Evolutionary conservation across 2,888 invertebrate species (phyloP), one percentile per base, ranked within the genome.

Genomic region (Dynastes maya): DNA sequence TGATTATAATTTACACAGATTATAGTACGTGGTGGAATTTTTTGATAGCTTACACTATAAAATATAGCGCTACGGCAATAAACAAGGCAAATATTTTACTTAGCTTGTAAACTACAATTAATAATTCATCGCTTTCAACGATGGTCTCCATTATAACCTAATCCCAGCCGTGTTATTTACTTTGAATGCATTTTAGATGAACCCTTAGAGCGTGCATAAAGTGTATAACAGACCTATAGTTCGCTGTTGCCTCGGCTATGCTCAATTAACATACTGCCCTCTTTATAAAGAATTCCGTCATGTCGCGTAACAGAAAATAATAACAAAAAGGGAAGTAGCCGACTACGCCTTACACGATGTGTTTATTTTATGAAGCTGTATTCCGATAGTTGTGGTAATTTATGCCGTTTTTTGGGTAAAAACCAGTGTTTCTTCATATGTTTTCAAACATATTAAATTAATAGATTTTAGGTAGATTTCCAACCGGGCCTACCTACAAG

Each of bases 41-140:
- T 37, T 37, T 5, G 5, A 37, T 37, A 37, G 32, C 32, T 37
- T 37, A 37, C 32, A 37, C 32, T 37, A 37, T 37, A 37, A 37
- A 5, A 37, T 5, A 5, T 37, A 37, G 32, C 32, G 32, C 32
- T 37, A 37, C 32, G 32, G 11, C 22, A 61, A 61, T 29, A 29
- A 9, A 61, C 61, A 8, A 11, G 2, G 61, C 22, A 61, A 27
- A 61, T 61, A 61, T 61, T 61, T 61, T 22, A 61, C 27, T 27
- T 61, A 61, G 8, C 61, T 29, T 11, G 22, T 61, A 61, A 61
- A 61, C 22, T 29, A 22, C 9, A 27, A 22, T 61, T 22, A 22
- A 61, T 61, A 61, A 61, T 61, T 22, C 61, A 61, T 61, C 61
- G 1, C 61, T 61, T 61, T 61, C 27, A 61, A 61, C 22, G 22